Conservation (phyloP, 2,113 vertebrate species). For the Anhinga rufa region DNA sequence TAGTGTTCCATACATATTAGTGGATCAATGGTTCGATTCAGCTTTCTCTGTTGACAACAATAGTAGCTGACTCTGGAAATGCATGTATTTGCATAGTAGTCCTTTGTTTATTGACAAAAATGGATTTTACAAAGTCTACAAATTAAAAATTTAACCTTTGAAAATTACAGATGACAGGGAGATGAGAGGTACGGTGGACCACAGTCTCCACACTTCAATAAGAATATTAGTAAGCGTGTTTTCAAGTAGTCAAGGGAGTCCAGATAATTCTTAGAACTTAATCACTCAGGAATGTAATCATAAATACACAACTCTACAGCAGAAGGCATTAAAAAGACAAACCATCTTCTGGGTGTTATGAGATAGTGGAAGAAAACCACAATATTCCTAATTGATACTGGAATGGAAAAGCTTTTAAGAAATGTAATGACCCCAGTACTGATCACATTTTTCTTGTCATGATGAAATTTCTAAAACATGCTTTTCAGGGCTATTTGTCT, state of each 20-base stretch:
- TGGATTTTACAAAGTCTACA: not conserved
- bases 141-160: not conserved
- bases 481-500: not conserved
- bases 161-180: not conserved
- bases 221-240: not conserved
- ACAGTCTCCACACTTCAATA: not conserved
- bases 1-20: not conserved
- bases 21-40: not conserved
- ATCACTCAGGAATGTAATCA: not conserved
- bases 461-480: not conserved
- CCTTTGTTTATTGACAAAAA: not conserved
- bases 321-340: conserved; percentile 23
- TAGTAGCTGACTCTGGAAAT: not conserved
- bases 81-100: not conserved
- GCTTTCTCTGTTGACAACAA: not conserved
- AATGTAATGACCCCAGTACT: not conserved
- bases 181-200: not conserved
- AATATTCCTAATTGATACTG: not conserved
- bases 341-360: not conserved
- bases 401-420: conserved; percentile 51
- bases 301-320: not conserved
- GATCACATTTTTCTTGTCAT: not conserved
- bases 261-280: not conserved
- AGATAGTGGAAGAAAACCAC: not conserved
- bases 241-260: not conserved